Conservation (phyloP, 92 coral and sea anemone genomes). For the Galaxea fascicularis region DNA sequence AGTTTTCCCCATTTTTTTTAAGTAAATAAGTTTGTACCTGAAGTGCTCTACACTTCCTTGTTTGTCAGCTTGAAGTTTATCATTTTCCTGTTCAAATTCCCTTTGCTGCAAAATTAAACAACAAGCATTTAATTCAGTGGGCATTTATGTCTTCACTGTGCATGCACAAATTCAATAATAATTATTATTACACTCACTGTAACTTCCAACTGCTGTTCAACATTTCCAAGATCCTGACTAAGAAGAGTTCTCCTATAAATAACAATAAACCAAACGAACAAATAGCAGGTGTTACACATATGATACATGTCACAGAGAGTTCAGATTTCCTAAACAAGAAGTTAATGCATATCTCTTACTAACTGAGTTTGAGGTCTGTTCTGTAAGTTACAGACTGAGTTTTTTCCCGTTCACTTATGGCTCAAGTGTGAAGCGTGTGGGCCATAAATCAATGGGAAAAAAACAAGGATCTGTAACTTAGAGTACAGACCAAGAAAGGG, state of each 20-base stretch:
- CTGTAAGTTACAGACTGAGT: too few species aligned
- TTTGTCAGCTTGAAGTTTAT: slow-evolving; percentile 8
- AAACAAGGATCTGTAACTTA: too few species aligned
- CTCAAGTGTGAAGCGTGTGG: too few species aligned
- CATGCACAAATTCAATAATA: not conserved
- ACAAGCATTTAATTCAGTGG: not conserved
- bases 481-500: too few species aligned
- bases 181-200: slow-evolving; percentile 3
- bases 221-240: slow-evolving; percentile 56
- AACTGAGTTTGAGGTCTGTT: too few species aligned
- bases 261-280: not conserved
- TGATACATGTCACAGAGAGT: too few species aligned
- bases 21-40: not conserved
- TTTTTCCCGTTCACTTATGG: too few species aligned
- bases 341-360: too few species aligned
- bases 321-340: too few species aligned
- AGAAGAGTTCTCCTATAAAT: slow-evolving; percentile 59
- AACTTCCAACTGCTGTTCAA: slow-evolving; percentile 41
- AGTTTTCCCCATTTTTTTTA: too few species aligned
- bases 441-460: too few species aligned
- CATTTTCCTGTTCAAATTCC: slow-evolving; percentile 35
- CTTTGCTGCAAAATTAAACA: slow-evolving; percentile 9
- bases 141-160: not conserved
- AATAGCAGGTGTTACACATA: too few species aligned
- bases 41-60: not conserved